These are phyloP conservation scores for Hirundichthys speculiger DNA, from an alignment of 2,113 vertebrate species.

Conservation along the genomic window DNA sequence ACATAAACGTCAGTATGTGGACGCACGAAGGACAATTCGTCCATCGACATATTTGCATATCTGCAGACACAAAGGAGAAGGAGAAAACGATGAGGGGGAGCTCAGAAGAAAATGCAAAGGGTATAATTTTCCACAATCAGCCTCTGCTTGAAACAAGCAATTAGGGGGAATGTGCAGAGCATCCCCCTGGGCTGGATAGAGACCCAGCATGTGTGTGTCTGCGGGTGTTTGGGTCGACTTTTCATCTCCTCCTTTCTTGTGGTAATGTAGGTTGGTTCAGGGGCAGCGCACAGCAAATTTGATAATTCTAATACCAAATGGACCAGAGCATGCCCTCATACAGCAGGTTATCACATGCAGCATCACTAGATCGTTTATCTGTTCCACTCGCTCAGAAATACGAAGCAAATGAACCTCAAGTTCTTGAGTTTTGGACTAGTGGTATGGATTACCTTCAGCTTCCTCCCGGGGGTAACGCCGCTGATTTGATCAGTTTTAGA, in stretches of 20 bases:
- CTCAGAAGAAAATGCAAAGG: constrained; percentile 61
- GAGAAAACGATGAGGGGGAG: constrained; percentile 29
- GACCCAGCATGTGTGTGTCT: constrained; percentile 1
- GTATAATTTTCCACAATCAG: constrained; percentile 97
- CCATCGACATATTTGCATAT: constrained; percentile 42
- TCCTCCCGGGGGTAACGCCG: neutral
- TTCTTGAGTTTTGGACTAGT: neutral
- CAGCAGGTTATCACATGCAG: constrained; percentile 25
- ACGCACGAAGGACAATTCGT: constrained; percentile 6
- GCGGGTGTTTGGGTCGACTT: constrained; percentile 54
- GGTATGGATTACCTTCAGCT: neutral
- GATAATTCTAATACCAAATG: constrained; percentile 92
- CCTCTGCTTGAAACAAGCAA: constrained; percentile 91
- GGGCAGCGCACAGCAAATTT: constrained; percentile 91
- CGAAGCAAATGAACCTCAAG: neutral
- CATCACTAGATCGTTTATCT: constrained; percentile 10
- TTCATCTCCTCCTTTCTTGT: constrained; percentile 71
- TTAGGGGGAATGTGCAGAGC: constrained; percentile 88
- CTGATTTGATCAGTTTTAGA: neutral
- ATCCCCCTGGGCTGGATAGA: constrained; percentile 74
- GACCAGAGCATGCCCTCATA: constrained; percentile 82
- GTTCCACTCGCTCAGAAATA: constrained; percentile 1
- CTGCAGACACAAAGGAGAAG: constrained; percentile 52
- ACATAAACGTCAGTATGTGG: too few relatives aligned
- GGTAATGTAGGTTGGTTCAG: constrained; percentile 89